Percentiles rank a stretch among this genome's conserved stretches.
Evolutionary conservation across 92 coral and sea anemone genomes (phyloP).

Genomic region (Siderastrea siderea): DNA sequence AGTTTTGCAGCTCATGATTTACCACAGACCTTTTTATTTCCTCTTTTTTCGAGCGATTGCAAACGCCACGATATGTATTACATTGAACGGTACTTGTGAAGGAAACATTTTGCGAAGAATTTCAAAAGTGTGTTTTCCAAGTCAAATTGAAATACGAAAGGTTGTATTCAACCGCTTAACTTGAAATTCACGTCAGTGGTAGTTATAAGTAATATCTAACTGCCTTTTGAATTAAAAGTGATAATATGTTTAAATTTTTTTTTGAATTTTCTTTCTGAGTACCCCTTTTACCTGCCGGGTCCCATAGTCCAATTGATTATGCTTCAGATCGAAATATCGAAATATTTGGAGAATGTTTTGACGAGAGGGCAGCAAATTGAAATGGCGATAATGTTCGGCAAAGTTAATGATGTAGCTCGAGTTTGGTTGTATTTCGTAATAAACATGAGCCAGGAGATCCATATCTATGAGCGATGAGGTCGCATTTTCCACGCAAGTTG

Average conservation of each 20-base stretch:
- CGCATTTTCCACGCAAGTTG: constrained; percentile 2
- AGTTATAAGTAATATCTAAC: constrained; percentile 1
- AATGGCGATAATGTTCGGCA: not conserved
- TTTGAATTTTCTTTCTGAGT: not conserved
- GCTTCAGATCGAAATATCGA: not conserved
- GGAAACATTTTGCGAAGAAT: not conserved
- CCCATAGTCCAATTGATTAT: not conserved
- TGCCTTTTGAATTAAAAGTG: not conserved
- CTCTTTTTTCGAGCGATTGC: not conserved
- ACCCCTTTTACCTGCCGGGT: constrained; percentile 10
- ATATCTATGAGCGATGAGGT: not conserved
- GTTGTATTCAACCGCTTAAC: not conserved
- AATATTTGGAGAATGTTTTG: not conserved
- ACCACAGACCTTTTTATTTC: not conserved
- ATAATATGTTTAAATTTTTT: constrained; percentile 1
- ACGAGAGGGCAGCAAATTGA: not conserved
- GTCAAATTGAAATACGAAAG: constrained; percentile 5
- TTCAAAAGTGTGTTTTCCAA: not conserved
- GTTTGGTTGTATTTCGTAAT: too few species aligned
- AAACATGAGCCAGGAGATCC: not conserved
- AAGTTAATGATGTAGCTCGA: not conserved
- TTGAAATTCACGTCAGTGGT: constrained; percentile 2
- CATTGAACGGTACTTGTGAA: not conserved
- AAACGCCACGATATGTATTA: not conserved
- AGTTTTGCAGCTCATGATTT: not conserved